phyloP scores from a whole-genome alignment of 92 coral and sea anemone species.

The Porites evermanni region DNA sequence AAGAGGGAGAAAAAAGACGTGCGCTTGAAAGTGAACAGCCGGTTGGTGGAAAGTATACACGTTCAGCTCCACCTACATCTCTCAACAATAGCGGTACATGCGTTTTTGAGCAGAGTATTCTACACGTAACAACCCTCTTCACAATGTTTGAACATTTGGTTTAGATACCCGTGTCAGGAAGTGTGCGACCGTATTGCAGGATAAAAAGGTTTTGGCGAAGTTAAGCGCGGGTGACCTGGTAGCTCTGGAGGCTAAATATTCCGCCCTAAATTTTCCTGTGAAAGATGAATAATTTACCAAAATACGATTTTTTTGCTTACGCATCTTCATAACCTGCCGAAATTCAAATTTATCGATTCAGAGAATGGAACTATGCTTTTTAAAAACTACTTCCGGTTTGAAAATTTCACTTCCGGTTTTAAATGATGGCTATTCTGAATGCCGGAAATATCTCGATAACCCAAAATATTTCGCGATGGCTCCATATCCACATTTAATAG shows the following conservation, averaged over 20 bases:
- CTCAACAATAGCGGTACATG: constrained; percentile 33
- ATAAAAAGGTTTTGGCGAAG: constrained; percentile 64
- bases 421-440: too few species aligned
- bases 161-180: constrained; percentile 51
- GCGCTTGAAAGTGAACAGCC: neutral
- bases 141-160: constrained; percentile 47
- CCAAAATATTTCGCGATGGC: too few species aligned
- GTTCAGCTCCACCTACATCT: neutral
- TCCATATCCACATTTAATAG: too few species aligned
- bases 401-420: too few species aligned
- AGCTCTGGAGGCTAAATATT: constrained; percentile 61
- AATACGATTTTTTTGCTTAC: too few species aligned
- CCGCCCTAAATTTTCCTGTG: constrained; percentile 2
- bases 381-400: too few species aligned
- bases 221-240: constrained; percentile 64
- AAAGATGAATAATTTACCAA: too few species aligned
- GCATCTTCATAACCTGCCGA: too few species aligned
- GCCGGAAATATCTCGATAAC: too few species aligned
- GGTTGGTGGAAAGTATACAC: constrained; percentile 14
- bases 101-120: constrained; percentile 45
- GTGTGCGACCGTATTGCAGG: constrained; percentile 57
- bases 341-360: too few species aligned
- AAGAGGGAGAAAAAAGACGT: constrained; percentile 5
- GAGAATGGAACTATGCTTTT: too few species aligned
- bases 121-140: constrained; percentile 26